Evolutionary conservation across 2,797 vertebrate genomes (phyloP).

Genomic region (Acipenser transmontanus): DNA sequence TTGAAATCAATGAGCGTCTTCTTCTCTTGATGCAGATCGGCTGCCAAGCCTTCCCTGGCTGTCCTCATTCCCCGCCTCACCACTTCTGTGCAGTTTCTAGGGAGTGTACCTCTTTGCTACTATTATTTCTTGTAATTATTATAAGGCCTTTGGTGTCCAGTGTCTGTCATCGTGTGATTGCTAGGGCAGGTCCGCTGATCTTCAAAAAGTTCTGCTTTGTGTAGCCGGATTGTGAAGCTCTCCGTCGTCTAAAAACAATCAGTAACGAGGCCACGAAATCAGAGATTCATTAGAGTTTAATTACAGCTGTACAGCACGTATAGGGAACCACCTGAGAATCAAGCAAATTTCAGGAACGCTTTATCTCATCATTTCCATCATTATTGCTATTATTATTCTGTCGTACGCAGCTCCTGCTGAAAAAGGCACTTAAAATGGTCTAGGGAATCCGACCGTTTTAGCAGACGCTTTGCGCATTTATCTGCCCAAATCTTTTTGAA

Average conservation of each 20-base stretch:
- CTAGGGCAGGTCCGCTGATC: no score
- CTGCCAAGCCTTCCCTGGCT: no score
- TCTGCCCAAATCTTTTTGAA: background rate
- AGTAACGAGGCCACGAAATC: background rate
- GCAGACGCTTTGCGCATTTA: background rate
- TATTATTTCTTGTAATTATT: no score
- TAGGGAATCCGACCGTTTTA: background rate
- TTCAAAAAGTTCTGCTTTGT: no score
- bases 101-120: no score
- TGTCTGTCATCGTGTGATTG: no score
- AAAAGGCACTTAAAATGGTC: background rate
- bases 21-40: no score
- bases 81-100: no score
- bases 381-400: background rate
- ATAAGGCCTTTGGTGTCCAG: no score
- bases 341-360: background rate
- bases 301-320: background rate
- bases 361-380: background rate
- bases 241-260: background rate
- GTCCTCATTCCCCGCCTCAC: no score
- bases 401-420: background rate
- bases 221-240: background rate
- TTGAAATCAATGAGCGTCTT: no score
- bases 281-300: conserved; percentile 2
- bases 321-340: background rate